phyloP scores from a whole-genome alignment of 2,113 vertebrate genomes.

The Oxyruncus cristatus region DNA sequence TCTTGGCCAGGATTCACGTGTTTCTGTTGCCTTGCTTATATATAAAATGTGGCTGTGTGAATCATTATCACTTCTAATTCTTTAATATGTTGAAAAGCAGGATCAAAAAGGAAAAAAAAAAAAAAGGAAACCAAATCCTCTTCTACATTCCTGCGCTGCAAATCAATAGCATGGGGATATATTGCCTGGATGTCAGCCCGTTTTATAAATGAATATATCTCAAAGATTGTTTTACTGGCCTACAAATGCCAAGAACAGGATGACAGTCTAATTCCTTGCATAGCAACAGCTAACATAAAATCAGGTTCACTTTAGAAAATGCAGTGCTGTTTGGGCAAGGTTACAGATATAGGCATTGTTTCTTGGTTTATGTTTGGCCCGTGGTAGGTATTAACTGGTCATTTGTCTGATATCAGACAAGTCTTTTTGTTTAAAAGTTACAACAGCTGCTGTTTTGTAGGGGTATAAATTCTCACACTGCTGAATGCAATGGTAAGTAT shows the following conservation, averaged over 20 bases:
- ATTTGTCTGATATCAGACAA: neutral
- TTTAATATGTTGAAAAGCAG: neutral
- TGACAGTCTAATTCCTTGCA: slow-evolving; percentile 23
- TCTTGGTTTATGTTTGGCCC: neutral
- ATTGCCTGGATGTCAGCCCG: slow-evolving; percentile 1
- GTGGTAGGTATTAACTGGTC: neutral
- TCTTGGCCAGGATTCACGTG: neutral
- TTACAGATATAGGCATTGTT: neutral
- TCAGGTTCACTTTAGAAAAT: neutral
- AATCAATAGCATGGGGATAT: neutral
- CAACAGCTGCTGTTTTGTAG: neutral
- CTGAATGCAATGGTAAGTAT: neutral
- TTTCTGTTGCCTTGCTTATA: neutral
- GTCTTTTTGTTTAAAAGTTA: neutral
- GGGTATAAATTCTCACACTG: neutral
- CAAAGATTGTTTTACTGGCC: slow-evolving; percentile 4
- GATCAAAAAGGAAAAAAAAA: neutral
- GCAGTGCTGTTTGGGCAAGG: neutral
- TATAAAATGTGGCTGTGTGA: neutral
- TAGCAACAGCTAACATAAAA: slow-evolving; percentile 24
- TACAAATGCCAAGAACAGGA: slow-evolving; percentile 26
- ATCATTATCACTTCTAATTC: slow-evolving; percentile 8
- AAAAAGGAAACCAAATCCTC: neutral
- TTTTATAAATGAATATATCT: slow-evolving; percentile 23
- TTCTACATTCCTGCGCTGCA: neutral